A percentile compares a stretch with the other conserved stretches of the same genome.
phyloP scores from a whole-genome alignment of 2,113 vertebrate genomes.

The Tricholaema leucomelas region DNA sequence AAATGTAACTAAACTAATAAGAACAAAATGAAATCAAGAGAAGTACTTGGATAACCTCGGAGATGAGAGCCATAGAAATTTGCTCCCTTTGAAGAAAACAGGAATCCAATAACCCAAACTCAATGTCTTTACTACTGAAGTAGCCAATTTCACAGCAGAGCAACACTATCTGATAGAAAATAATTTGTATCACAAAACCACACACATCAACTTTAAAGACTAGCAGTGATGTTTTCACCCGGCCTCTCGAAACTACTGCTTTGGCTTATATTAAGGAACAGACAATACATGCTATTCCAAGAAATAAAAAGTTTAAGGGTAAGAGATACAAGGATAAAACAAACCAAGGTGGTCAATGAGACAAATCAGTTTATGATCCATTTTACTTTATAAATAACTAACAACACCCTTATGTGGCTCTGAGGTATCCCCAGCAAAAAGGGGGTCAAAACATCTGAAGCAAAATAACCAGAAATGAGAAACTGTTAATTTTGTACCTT shows the following conservation, averaged over 20 bases:
- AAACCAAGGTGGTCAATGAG: not conserved
- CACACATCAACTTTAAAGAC: not conserved
- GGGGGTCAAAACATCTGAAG: not conserved
- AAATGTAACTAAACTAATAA: not conserved
- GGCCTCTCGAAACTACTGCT: not conserved
- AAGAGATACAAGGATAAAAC: not conserved
- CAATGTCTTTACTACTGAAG: not conserved
- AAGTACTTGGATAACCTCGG: not conserved
- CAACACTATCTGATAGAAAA: not conserved
- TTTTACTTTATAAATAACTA: not conserved
- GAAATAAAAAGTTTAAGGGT: not conserved
- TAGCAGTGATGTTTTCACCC: not conserved
- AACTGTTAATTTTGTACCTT: not conserved
- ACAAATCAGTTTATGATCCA: not conserved
- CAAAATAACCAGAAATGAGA: not conserved
- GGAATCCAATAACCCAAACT: not conserved
- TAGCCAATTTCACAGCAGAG: not conserved
- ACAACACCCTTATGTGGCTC: not conserved
- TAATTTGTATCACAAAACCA: not conserved
- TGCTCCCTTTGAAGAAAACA: not conserved
- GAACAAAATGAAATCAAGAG: not conserved
- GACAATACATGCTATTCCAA: not conserved
- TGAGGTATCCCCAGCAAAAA: not conserved
- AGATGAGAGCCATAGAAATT: not conserved
- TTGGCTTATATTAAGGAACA: not conserved